Percentiles rank a stretch among this genome's conserved stretches.
These are phyloP conservation scores for Acropora yongei DNA, from an alignment of 64 coral and sea anemone genomes.

Conservation along the genomic window DNA sequence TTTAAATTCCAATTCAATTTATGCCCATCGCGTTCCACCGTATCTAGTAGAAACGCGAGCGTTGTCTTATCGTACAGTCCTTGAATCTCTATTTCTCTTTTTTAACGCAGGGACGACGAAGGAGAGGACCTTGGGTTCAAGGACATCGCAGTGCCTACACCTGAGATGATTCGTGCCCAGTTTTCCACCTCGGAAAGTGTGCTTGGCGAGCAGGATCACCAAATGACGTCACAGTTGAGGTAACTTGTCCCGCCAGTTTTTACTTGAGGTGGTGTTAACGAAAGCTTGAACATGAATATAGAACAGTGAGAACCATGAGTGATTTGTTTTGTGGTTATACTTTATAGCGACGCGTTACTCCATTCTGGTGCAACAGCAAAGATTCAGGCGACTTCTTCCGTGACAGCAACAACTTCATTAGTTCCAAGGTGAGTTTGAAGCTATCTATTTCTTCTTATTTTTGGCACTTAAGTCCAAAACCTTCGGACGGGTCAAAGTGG, in stretches of 20 bases:
- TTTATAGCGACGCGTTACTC: slow-evolving; percentile 49
- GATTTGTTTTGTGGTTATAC: neutral
- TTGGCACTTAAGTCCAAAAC: no score
- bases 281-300: neutral
- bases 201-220: slow-evolving; percentile 57
- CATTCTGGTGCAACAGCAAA: slow-evolving; percentile 15
- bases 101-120: slow-evolving; percentile 69
- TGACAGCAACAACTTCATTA: neutral
- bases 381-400: slow-evolving; percentile 1
- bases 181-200: slow-evolving; percentile 85
- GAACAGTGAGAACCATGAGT: neutral
- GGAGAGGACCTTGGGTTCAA: slow-evolving; percentile 35
- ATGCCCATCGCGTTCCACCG: no score
- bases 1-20: no score
- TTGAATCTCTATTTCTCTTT: neutral
- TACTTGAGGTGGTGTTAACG: neutral
- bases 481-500: neutral
- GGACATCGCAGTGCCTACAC: slow-evolving; percentile 78
- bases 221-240: slow-evolving; percentile 59
- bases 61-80: no score
- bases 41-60: no score
- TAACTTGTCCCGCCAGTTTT: neutral
- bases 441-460: no score
- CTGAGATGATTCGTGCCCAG: slow-evolving; percentile 92
- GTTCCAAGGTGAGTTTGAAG: slow-evolving; percentile 23